phyloP scores from a whole-genome alignment of 2,113 vertebrate species.

The Sinocyclocheilus rhinocerous region DNA sequence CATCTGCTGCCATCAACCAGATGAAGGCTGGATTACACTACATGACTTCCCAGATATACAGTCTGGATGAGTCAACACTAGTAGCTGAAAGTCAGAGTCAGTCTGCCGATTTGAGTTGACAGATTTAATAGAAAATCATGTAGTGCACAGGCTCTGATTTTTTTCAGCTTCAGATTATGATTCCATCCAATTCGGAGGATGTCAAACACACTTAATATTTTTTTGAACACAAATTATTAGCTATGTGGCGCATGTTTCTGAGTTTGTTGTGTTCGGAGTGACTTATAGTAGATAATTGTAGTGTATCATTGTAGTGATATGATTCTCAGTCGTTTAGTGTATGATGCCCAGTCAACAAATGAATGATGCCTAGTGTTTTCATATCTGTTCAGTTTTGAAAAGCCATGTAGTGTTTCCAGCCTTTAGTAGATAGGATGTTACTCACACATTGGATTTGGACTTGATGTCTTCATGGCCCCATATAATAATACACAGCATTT shows the following conservation, averaged over 20 bases:
- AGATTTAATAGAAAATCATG: no score
- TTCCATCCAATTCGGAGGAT: not conserved
- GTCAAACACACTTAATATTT: not conserved
- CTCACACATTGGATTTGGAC: no score
- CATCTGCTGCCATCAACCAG: not conserved
- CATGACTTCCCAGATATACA: not conserved
- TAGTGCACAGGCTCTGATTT: not conserved
- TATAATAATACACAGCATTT: no score
- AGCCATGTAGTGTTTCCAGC: no score
- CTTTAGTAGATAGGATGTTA: no score
- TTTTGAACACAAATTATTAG: not conserved
- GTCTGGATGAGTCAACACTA: no score
- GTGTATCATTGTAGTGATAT: no score
- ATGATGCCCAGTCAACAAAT: not conserved
- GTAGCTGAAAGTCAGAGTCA: no score
- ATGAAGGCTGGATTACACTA: not conserved
- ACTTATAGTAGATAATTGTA: not conserved
- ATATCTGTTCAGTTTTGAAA: not conserved
- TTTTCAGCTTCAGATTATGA: not conserved
- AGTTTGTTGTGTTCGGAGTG: not conserved
- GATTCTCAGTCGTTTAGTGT: not conserved
- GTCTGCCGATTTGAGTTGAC: no score
- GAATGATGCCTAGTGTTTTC: not conserved
- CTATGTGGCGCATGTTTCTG: not conserved
- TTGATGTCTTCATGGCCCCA: no score